Evolutionary conservation across 2,888 invertebrate species (phyloP).

Genomic region (Acleris literana): DNA sequence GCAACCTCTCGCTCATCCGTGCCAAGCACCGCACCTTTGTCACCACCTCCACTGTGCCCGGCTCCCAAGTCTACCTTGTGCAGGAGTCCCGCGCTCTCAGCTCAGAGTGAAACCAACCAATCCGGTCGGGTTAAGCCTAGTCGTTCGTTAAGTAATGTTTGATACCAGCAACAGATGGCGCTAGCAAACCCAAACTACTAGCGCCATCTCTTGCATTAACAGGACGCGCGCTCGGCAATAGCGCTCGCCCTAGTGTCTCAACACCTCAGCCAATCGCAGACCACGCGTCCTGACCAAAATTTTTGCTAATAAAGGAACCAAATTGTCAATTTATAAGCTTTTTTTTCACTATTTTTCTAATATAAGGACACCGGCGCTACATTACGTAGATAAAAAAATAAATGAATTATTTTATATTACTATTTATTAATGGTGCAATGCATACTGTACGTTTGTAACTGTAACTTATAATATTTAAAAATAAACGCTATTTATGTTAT

Average conservation of each 20-base stretch:
- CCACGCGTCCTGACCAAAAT: constrained; percentile 72
- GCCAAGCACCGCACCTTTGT: constrained; percentile 99
- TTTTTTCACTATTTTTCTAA: constrained; percentile 78
- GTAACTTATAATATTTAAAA: constrained; percentile 81
- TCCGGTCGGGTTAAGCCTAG: constrained; percentile 82
- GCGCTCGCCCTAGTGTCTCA: constrained; percentile 80
- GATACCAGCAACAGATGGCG: constrained; percentile 55
- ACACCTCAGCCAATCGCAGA: constrained; percentile 65
- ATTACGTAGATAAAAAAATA: constrained; percentile 66
- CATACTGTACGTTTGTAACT: constrained; percentile 80
- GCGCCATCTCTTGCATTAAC: constrained; percentile 52
- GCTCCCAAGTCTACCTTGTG: constrained; percentile 95
- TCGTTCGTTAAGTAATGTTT: constrained; percentile 76
- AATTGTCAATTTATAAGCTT: constrained; percentile 67
- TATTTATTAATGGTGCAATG: constrained; percentile 81
- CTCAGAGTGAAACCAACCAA: constrained; percentile 66
- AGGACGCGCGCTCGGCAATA: constrained; percentile 76
- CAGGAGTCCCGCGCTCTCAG: constrained; percentile 90
- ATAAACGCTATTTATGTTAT: constrained; percentile 84
- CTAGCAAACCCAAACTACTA: constrained; percentile 42
- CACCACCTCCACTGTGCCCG: constrained; percentile 96
- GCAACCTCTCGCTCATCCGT: constrained; percentile 96
- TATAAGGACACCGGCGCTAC: constrained; percentile 71
- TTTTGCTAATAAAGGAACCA: constrained; percentile 79
- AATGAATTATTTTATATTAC: constrained; percentile 80